Percentiles rank a stretch among this genome's conserved stretches.
These are phyloP conservation scores for Eriocheir sinensis DNA, from an alignment of 1,140 invertebrate species.

Conservation along the genomic window DNA sequence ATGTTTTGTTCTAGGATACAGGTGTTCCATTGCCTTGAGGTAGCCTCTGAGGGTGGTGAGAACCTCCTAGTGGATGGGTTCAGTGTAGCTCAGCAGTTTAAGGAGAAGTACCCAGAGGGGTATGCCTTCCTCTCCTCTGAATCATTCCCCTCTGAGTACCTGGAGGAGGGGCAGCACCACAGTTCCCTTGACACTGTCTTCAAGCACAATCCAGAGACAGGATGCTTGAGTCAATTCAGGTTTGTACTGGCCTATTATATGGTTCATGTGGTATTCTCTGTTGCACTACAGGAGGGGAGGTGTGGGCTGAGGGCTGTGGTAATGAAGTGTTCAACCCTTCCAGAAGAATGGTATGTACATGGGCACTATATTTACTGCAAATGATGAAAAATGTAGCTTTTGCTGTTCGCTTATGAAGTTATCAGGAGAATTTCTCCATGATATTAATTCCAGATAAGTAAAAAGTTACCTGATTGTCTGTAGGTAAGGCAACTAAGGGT, in stretches of 20 bases:
- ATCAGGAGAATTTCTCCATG: no score
- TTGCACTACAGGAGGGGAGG: neutral
- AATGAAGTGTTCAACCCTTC: neutral
- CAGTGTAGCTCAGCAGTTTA: conserved; percentile 61
- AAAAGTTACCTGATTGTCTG: no score
- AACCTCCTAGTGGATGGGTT: conserved; percentile 75
- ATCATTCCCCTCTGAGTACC: conserved; percentile 61
- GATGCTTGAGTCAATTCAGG: conserved; percentile 58
- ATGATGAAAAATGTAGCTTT: neutral
- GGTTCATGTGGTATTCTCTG: neutral
- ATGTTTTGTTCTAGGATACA: conserved; percentile 61
- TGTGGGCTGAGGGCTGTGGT: neutral
- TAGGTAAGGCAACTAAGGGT: no score
- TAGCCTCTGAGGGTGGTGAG: conserved; percentile 63
- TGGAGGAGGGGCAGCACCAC: conserved; percentile 52
- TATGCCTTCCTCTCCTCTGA: conserved; percentile 50
- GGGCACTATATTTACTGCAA: no score
- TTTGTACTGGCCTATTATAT: neutral
- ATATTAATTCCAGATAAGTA: no score
- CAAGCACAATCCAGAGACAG: conserved; percentile 59
- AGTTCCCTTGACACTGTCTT: conserved; percentile 56
- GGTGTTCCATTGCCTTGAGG: conserved; percentile 70
- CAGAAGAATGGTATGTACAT: no score
- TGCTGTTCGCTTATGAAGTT: no score
- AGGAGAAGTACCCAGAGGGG: conserved; percentile 58